Conservation (phyloP, 2,888 invertebrate genomes). For the Dorcus parallelipipedus region DNA sequence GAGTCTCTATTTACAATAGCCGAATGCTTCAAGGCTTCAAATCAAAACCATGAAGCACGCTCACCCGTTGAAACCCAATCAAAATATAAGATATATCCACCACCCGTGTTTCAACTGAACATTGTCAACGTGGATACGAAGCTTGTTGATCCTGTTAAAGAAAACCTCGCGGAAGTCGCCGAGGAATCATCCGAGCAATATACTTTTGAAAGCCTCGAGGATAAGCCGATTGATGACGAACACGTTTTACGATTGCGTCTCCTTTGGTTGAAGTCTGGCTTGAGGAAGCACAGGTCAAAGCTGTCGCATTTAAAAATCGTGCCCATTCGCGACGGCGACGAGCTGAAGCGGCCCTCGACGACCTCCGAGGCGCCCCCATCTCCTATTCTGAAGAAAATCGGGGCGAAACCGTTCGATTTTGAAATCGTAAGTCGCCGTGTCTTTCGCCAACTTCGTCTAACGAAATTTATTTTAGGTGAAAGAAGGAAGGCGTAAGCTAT, state of each 20-base stretch:
- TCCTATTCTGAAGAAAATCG: conserved; percentile 7
- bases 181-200: conserved; percentile 1
- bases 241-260: conserved; percentile 1
- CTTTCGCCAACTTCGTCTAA: background rate
- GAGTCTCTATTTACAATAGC: too few relatives aligned
- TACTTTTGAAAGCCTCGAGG: background rate
- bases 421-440: background rate
- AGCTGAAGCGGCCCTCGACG: background rate
- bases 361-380: background rate
- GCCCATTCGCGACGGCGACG: conserved; percentile 2
- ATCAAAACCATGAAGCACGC: too few relatives aligned
- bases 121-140: too few relatives aligned
- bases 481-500: too few relatives aligned
- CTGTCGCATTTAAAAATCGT: conserved; percentile 5
- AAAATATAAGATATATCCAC: too few relatives aligned
- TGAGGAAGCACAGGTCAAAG: conserved; percentile 10
- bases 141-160: too few relatives aligned
- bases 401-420: background rate
- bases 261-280: conserved; percentile 11
- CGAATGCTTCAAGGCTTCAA: too few relatives aligned
- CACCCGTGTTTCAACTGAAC: too few relatives aligned
- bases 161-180: background rate
- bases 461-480: background rate
- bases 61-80: too few relatives aligned
- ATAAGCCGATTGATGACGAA: background rate